A percentile compares a stretch with the other conserved stretches of the same genome.
phyloP scores from a whole-genome alignment of 2,888 invertebrate genomes.

The Apamea sordens region DNA sequence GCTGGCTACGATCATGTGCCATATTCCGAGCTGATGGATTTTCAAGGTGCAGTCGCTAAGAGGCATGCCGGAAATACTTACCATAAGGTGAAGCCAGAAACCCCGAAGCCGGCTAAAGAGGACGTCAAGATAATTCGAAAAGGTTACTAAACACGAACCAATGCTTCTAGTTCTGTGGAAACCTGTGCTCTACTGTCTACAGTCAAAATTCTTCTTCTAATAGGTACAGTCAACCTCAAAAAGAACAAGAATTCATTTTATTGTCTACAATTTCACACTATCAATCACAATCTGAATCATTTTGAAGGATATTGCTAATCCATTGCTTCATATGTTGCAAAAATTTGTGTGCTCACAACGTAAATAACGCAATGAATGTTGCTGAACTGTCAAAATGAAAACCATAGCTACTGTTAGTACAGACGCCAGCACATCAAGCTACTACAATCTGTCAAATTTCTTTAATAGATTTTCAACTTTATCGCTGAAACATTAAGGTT shows the following conservation, averaged over 20 bases:
- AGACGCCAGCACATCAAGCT: no score
- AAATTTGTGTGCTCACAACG: no score
- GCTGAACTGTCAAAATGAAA: no score
- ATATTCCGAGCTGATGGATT: conserved; percentile 31
- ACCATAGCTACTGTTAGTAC: no score
- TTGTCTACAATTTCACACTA: neutral
- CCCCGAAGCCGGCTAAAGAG: neutral
- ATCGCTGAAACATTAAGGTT: no score
- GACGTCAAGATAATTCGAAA: conserved; percentile 17
- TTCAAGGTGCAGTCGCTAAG: conserved; percentile 19
- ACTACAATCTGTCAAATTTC: no score
- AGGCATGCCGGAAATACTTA: neutral
- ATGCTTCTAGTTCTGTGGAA: neutral
- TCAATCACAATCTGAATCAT: no score
- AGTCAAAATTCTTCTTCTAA: neutral
- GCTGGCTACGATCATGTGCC: conserved; percentile 1
- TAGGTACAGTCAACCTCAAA: neutral
- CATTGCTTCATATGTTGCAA: no score
- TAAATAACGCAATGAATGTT: no score
- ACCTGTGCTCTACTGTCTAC: neutral
- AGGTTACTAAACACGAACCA: conserved; percentile 9
- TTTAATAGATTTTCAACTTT: no score
- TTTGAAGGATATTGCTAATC: no score
- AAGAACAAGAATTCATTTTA: neutral
- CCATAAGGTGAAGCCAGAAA: neutral